Conservation (phyloP, 2,797 vertebrate species). For the Natrix natrix region DNA sequence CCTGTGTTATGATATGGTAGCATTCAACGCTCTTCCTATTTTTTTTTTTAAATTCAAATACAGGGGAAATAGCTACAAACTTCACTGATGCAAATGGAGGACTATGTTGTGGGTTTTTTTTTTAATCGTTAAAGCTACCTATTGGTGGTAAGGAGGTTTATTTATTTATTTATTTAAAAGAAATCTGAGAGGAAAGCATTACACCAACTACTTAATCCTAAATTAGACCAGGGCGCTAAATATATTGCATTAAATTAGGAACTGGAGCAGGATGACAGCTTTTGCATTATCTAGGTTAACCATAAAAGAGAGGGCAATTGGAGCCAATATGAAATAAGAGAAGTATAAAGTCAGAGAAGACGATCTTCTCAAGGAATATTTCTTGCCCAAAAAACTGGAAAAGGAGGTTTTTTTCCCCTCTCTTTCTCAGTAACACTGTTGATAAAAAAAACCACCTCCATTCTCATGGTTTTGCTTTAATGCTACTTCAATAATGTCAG, state of each 20-base stretch:
- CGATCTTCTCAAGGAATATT: not conserved
- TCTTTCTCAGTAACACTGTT: not conserved
- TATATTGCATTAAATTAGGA: not conserved
- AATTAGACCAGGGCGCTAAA: not conserved
- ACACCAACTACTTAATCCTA: not conserved
- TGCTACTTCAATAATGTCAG: not conserved
- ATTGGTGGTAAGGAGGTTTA: not conserved
- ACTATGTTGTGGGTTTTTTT: rapidly evolving
- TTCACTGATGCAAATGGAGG: not conserved
- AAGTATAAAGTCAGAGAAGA: not conserved
- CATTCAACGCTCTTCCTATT: not conserved
- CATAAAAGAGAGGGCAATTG: not conserved
- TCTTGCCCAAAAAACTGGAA: not conserved
- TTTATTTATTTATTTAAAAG: not conserved
- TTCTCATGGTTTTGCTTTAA: not conserved
- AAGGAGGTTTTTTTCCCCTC: not conserved
- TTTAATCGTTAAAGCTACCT: not conserved
- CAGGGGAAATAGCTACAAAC: not conserved
- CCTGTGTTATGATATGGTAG: not conserved
- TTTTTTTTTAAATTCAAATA: not conserved
- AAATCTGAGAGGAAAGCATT: not conserved
- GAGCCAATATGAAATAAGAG: not conserved
- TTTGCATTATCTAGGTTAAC: not conserved
- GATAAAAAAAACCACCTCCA: not conserved
- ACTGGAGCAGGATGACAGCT: not conserved